Base-by-base conservation (phyloP, 2,113 vertebrate species). In the Garra rufa region DNA sequence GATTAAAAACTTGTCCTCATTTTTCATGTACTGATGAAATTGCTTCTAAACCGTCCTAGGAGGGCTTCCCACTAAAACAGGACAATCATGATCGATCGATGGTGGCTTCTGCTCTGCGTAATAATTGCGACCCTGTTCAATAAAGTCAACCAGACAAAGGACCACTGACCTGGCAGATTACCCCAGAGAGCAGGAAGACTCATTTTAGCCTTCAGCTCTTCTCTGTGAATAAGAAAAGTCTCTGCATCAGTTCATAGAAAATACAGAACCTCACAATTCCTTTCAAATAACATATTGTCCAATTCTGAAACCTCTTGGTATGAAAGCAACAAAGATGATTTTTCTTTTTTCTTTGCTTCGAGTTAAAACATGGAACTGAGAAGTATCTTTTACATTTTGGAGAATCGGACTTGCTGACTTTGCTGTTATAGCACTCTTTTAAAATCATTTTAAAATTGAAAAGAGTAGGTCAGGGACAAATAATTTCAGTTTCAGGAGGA, bases 71-170 rank as follows among this genome's bases (percentile, higher is more conserved):
- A 24, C 21, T 30, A 81, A 81, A 55, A n/a, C 63, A 19, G 21
- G 7, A 24, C 61, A 71, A 41, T 82, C 89, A 26, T 4, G 50
- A 48, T 21, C 81, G 90, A 91, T 92, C 88, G 87, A 90, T 91
- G 63, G 90, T 83, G 38, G 85, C 92, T 83, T 15, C 57, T 71
- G 78, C 87, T 90, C 89, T 91, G 89, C 67, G 89, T 91, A 92
- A 92, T 89, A 93, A 90, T 90, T 89, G 90, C 90, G 89, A 91
- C 84, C 87, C 84, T 93, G 85, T 82, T 89, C 84, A 87, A 74
- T 85, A 71, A 74, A 44, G 24, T 28, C 65, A 48, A 34, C 55
- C 65, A 76, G 83, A 78, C 65, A 67, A 70, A 52, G 26, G 65
- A 73, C n/a, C 69, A 17, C 81, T 90, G 93, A 93, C 71, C 88